Conservation (phyloP, 2,113 vertebrate genomes). For the Setophaga petechia region DNA sequence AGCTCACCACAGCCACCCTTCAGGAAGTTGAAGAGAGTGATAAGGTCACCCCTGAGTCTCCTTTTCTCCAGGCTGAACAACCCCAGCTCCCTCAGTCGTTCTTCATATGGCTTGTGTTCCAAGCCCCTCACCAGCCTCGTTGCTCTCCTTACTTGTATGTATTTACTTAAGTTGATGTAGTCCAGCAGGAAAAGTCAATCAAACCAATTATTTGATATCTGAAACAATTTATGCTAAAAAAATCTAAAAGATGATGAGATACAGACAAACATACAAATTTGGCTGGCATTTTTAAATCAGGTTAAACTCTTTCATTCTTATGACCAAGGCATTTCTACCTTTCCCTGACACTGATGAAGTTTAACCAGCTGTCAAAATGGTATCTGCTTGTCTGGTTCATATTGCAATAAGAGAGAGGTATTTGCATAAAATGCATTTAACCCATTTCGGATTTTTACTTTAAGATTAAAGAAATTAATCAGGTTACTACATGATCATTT, state of each 20-base stretch:
- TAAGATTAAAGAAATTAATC: background rate
- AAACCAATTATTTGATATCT: background rate
- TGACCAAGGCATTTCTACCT: background rate
- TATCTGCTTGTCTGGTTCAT: background rate
- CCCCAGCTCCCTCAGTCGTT: too few species aligned
- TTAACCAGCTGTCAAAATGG: background rate
- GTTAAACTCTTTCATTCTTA: background rate
- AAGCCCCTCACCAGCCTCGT: too few species aligned
- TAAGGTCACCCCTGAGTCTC: too few species aligned
- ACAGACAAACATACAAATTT: background rate
- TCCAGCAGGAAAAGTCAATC: background rate
- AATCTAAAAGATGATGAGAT: background rate
- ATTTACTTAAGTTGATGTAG: background rate
- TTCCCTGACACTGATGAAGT: background rate
- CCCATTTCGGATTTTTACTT: background rate
- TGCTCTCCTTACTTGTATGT: accelerated
- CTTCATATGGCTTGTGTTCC: too few species aligned
- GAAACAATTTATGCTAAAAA: background rate
- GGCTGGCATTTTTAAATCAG: background rate
- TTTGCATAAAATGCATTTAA: background rate
- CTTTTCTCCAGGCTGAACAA: too few species aligned
- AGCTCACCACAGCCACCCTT: too few species aligned
- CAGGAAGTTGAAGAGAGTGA: too few species aligned
- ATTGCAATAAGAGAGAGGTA: background rate
- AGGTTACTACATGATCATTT: background rate